Conservation (phyloP, 2,113 vertebrate genomes). For the Oryzias curvinotus region DNA sequence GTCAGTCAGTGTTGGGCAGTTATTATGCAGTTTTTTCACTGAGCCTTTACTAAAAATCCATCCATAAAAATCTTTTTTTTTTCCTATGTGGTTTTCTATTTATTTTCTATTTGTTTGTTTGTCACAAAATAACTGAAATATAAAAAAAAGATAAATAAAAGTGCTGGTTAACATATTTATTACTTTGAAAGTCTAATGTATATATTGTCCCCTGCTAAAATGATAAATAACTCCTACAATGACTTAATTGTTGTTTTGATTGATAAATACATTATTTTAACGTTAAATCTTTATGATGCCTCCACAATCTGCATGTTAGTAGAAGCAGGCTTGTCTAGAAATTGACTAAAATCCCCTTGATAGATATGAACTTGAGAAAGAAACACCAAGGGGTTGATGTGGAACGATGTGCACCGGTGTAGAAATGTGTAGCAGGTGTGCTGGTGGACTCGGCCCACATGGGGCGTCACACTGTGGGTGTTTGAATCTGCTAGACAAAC, state of each 20-base stretch:
- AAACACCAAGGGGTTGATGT: background rate
- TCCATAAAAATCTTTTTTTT: background rate
- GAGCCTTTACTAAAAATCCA: too few species aligned
- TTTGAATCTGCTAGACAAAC: slow-evolving; percentile 1
- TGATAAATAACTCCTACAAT: too few species aligned
- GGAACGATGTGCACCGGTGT: slow-evolving; percentile 1
- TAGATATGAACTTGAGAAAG: background rate
- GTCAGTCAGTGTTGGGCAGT: slow-evolving; percentile 18
- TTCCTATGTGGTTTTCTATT: background rate
- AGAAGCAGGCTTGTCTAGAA: slow-evolving; percentile 1
- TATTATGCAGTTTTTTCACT: background rate
- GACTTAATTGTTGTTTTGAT: too few species aligned
- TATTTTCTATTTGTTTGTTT: too few species aligned
- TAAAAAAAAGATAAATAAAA: too few species aligned
- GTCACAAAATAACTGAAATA: too few species aligned
- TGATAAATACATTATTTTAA: background rate
- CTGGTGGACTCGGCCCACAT: background rate
- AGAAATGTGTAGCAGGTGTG: slow-evolving; percentile 7
- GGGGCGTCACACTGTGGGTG: background rate
- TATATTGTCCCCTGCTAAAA: too few species aligned
- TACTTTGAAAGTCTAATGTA: too few species aligned
- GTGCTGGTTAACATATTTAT: too few species aligned
- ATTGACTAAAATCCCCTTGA: slow-evolving; percentile 5
- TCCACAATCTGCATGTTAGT: background rate
- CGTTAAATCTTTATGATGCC: background rate